Evolutionary conservation across 2,888 invertebrate genomes (phyloP), one percentile per base, ranked within the genome.

Genomic region (Pilophorus perplexus): DNA sequence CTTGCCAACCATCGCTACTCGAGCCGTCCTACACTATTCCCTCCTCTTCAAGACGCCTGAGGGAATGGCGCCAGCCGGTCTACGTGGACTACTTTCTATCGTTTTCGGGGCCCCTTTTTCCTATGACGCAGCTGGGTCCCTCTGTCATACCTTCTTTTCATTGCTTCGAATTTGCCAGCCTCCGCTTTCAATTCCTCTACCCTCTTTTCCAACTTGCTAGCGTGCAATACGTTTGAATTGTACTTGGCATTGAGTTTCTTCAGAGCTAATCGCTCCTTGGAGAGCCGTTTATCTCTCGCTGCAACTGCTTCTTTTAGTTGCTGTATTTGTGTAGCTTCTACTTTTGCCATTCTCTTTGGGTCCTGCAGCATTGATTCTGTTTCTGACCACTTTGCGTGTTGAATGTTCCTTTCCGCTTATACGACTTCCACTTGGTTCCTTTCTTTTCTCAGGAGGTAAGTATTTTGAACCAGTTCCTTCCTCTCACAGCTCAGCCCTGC

Each of bases 271-370:
- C 57, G 52, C 25, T 57, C 66, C 37, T 52, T 66, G 3, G 57
- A 46, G 4, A 66, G 42, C 22, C 38, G 42, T 18, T 55, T 52
- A 14, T 66, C 66, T 18, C 52, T 38, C 1, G 66, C 18, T 1
- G 33, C 38, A 25, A 66, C 57, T 33, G 55, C 66, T 57, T 66
- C 66, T 57, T 66, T 66, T 16, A 66, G 42, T 48, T 66, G 66
- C 14, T 66, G 52, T 18, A 66, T 66, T 57, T 66, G 66, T 18
- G 55, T 55, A 14, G 66, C 46, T 27, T 52, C 57, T 16, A 66
- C 42, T 57, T 59, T 55, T 6, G 46, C 18, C 18, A 27, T 57
- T 5, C 52, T 27, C 25, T 57, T 57, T 20, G 44, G 57, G 37
- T 66, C 66, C 18, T 64, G 50, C 23, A 64, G 38, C 25, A 64